Evolutionary conservation across 1,140 invertebrate genomes (phyloP).

Genomic region (Drosophila asahinai): DNA sequence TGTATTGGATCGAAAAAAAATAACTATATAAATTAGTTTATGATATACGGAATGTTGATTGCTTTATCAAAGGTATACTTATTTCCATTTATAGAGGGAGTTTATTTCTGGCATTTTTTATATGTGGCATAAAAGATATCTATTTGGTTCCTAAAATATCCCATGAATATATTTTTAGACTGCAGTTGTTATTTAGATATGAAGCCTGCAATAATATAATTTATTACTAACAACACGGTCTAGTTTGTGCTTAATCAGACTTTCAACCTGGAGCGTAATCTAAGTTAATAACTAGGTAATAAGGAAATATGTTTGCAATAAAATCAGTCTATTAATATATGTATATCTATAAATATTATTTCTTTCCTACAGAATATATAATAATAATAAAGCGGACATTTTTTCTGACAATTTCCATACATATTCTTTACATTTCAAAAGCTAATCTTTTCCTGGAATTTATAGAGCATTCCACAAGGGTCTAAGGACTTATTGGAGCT

Average conservation of each 20-base stretch:
- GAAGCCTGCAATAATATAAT: neutral
- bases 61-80: neutral
- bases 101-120: conserved; percentile 9
- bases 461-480: conserved; percentile 18
- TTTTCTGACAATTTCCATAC: neutral
- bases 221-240: neutral
- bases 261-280: neutral
- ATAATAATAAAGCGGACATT: no score
- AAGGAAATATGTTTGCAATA: no score
- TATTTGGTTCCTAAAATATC: conserved; percentile 2
- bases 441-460: conserved; percentile 5
- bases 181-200: neutral
- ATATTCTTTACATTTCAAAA: neutral
- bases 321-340: no score
- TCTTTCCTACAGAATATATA: neutral
- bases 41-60: neutral
- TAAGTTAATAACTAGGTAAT: no score
- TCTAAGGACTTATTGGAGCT: neutral
- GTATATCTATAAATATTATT: neutral
- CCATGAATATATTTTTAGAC: neutral
- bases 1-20: neutral
- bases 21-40: neutral
- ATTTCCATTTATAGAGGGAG: no score
- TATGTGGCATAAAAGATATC: neutral
- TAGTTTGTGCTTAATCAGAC: neutral